Percentiles rank a stretch among this genome's conserved stretches.
Conservation (phyloP, 2,113 vertebrate genomes). For the Malurus elegans region DNA sequence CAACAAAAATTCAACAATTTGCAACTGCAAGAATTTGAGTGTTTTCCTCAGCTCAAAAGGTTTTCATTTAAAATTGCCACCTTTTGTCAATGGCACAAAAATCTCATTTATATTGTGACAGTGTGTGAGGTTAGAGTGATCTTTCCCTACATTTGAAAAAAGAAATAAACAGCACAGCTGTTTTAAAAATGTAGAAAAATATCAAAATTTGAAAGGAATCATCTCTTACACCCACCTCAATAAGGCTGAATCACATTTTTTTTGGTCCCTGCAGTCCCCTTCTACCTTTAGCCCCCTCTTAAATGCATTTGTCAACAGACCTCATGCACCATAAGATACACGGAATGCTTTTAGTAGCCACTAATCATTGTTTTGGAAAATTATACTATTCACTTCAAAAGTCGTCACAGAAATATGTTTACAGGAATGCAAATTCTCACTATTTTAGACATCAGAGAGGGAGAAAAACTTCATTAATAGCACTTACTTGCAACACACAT, state of each 20-base stretch:
- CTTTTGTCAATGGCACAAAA: neutral
- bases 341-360: neutral
- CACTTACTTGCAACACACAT: neutral
- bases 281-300: neutral
- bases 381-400: neutral
- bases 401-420: neutral
- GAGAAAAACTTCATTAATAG: neutral
- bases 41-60: neutral
- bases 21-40: neutral
- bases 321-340: neutral
- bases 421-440: neutral
- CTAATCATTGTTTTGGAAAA: neutral
- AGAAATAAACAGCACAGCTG: neutral
- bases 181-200: neutral
- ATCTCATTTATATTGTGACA: neutral
- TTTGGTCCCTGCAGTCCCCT: neutral
- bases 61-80: neutral
- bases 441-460: neutral
- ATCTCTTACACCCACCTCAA: neutral
- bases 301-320: neutral
- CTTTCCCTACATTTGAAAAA: neutral
- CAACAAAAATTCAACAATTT: neutral
- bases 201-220: neutral
- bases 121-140: neutral
- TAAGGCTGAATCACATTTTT: neutral